Evolutionary conservation across 2,797 vertebrate species (phyloP).

Genomic region (Schizopygopsis pylzovi): DNA sequence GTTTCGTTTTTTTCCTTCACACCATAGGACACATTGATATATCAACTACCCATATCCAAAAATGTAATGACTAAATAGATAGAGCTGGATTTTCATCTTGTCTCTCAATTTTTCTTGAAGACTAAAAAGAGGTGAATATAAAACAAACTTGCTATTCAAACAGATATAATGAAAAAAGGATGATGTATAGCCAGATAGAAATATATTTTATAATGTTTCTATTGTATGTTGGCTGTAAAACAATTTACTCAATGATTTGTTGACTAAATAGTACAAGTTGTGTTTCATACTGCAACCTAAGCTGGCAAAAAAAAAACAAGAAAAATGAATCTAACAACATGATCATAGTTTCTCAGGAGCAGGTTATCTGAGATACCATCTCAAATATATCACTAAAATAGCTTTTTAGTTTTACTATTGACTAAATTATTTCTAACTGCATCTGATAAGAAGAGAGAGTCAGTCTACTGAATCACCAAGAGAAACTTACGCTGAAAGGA

Average conservation of each 20-base stretch:
- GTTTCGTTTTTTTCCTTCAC: no score
- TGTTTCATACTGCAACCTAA: not conserved
- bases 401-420: not conserved
- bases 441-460: slow-evolving; percentile 34
- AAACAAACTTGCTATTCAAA: not conserved
- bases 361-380: not conserved
- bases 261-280: not conserved
- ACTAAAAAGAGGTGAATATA: not conserved
- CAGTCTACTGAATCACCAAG: not conserved
- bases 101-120: no score
- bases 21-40: no score
- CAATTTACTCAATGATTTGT: not conserved
- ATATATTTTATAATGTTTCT: not conserved
- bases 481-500: not conserved
- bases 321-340: no score
- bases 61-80: not conserved
- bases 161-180: no score
- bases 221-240: not conserved
- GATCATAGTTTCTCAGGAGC: not conserved
- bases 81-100: not conserved
- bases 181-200: no score
- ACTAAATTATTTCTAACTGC: not conserved
- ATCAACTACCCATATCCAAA: not conserved
- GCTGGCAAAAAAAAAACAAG: not conserved
- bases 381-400: slow-evolving; percentile 2